Conservation (phyloP, 2,797 vertebrate genomes). For the Epinephelus awoara region DNA sequence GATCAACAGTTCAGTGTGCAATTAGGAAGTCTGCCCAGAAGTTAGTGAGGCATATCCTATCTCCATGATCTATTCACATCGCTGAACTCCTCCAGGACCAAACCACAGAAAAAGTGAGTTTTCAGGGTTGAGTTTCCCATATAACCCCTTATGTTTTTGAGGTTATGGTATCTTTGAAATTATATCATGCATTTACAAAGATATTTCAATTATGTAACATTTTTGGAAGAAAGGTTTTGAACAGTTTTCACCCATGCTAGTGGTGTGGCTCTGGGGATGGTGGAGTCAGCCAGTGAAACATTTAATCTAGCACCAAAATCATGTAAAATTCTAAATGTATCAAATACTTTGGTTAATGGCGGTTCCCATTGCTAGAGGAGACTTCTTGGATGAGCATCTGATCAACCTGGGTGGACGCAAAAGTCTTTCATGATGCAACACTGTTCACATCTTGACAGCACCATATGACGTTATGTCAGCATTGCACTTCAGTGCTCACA, state of each 20-base stretch:
- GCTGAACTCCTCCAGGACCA: slow-evolving; percentile 18
- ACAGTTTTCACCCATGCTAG: background rate
- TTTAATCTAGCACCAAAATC: background rate
- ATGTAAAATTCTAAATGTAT: background rate
- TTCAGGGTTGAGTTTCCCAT: background rate
- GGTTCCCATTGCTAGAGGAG: too few relatives aligned
- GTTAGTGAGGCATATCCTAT: slow-evolving; percentile 41
- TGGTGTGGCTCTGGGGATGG: background rate
- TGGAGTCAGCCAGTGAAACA: background rate
- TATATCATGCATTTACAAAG: background rate
- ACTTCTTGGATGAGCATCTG: too few relatives aligned
- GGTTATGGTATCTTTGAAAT: background rate
- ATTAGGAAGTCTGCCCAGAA: slow-evolving; percentile 55
- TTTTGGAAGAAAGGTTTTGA: background rate
- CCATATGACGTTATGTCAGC: background rate
- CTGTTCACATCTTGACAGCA: background rate
- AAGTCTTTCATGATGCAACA: background rate
- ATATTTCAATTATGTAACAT: background rate
- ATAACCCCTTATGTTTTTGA: background rate
- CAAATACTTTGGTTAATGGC: background rate
- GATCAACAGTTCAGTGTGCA: slow-evolving; percentile 34
- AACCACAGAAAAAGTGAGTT: slow-evolving; percentile 11
- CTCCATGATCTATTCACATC: slow-evolving; percentile 39
- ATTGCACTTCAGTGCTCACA: too few relatives aligned
- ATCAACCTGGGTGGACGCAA: background rate